These are phyloP conservation scores for Sparus aurata DNA, from an alignment of 2,797 vertebrate species.

Conservation along the genomic window DNA sequence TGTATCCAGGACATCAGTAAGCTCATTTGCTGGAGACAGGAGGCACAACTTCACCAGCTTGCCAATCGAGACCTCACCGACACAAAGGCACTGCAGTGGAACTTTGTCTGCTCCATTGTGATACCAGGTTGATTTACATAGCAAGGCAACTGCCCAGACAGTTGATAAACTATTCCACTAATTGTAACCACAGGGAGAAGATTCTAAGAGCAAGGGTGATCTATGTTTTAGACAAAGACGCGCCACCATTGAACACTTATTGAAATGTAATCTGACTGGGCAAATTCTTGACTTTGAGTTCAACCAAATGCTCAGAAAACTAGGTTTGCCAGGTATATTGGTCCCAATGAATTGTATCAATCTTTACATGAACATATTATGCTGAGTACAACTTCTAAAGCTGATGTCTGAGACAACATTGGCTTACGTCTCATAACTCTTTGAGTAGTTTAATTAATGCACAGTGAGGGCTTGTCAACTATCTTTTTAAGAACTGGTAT, in stretches of 20 bases:
- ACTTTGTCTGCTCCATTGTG: conserved; percentile 54
- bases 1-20: conserved; percentile 72
- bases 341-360: conserved; percentile 38
- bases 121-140: conserved; percentile 68
- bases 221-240: conserved; percentile 49
- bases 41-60: conserved; percentile 83
- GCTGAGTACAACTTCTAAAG: conserved; percentile 35
- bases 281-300: conserved; percentile 46
- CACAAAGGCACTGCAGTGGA: conserved; percentile 71
- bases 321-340: conserved; percentile 42
- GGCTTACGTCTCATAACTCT: conserved; percentile 28
- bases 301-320: conserved; percentile 45
- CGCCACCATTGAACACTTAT: conserved; percentile 36
- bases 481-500: conserved; percentile 40
- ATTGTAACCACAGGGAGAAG: conserved; percentile 54
- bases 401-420: conserved; percentile 54
- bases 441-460: conserved; percentile 41
- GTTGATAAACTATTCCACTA: conserved; percentile 55
- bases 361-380: conserved; percentile 12
- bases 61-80: conserved; percentile 72
- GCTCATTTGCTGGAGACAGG: conserved; percentile 79
- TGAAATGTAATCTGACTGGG: conserved; percentile 41
- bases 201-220: conserved; percentile 50
- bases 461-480: conserved; percentile 43
- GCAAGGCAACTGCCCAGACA: conserved; percentile 53